A percentile compares a stretch with the other conserved stretches of the same genome.
These are phyloP conservation scores for Benthosema pterotum DNA, from an alignment of 2,797 vertebrate species.

Conservation along the genomic window DNA sequence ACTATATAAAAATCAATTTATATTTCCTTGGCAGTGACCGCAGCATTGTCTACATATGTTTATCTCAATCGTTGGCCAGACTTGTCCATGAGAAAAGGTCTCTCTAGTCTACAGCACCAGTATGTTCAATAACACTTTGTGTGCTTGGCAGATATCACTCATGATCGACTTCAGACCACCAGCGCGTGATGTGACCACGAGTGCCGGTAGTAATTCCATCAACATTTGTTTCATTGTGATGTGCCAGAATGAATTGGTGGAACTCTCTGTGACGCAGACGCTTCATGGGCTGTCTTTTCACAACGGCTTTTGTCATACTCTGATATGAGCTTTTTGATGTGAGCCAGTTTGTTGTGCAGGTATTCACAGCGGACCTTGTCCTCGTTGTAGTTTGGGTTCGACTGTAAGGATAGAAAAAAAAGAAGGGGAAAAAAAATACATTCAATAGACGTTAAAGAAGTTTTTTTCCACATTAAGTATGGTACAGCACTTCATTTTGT, in stretches of 20 bases:
- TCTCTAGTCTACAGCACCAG: background rate
- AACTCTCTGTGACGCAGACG: background rate
- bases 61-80: slow-evolving; percentile 5
- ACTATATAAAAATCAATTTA: background rate
- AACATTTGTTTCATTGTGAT: slow-evolving; percentile 1
- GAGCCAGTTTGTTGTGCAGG: slow-evolving; percentile 94
- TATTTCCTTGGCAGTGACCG: slow-evolving; percentile 9
- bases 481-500: too few species aligned
- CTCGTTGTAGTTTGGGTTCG: slow-evolving; percentile 90
- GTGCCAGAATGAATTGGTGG: background rate
- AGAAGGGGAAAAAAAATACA: background rate
- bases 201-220: slow-evolving; percentile 12
- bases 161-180: background rate
- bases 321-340: slow-evolving; percentile 93
- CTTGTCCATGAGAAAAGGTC: slow-evolving; percentile 6
- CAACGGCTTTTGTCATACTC: slow-evolving; percentile 88
- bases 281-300: slow-evolving; percentile 40
- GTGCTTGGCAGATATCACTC: slow-evolving; percentile 11
- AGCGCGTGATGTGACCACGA: too few species aligned
- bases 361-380: slow-evolving; percentile 93
- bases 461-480: background rate
- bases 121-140: background rate
- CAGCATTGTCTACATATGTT: background rate
- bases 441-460: background rate
- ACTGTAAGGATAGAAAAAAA: slow-evolving; percentile 67